A percentile compares a stretch with the other conserved stretches of the same genome.
phyloP scores from a whole-genome alignment of 2,113 vertebrate species.

The Bubo bubo region DNA sequence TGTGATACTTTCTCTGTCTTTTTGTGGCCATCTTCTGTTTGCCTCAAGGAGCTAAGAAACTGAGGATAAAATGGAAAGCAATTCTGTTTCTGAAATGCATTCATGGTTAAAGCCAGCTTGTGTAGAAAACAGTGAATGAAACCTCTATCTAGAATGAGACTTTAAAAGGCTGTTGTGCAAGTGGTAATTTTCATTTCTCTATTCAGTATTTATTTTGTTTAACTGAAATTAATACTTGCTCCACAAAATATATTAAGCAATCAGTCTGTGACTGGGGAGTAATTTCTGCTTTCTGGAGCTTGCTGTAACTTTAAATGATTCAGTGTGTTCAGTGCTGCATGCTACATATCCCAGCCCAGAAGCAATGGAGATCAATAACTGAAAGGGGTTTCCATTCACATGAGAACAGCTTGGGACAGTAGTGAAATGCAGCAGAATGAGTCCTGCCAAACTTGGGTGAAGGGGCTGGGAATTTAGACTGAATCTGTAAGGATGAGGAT shows the following conservation, averaged over 20 bases:
- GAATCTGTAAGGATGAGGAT: neutral
- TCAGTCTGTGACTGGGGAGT: neutral
- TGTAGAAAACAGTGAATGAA: neutral
- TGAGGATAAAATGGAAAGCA: neutral
- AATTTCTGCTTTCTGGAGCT: neutral
- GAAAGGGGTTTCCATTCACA: neutral
- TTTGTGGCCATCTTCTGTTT: neutral
- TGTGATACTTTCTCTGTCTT: neutral
- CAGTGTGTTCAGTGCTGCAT: fast-evolving
- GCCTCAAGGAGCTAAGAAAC: neutral
- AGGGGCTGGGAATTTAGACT: neutral
- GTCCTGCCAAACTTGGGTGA: neutral
- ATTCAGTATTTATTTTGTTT: neutral
- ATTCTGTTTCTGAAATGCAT: neutral
- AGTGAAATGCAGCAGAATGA: neutral
- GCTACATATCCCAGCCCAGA: neutral
- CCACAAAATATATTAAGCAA: neutral
- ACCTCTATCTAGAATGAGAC: neutral
- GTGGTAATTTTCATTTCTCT: neutral
- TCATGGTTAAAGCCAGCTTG: neutral
- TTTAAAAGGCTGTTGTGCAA: neutral
- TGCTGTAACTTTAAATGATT: neutral
- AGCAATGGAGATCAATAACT: neutral
- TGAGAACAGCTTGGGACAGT: neutral
- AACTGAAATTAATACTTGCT: neutral